These are phyloP conservation scores for Drosophila putrida DNA, from an alignment of 2,888 invertebrate species.

Conservation along the genomic window DNA sequence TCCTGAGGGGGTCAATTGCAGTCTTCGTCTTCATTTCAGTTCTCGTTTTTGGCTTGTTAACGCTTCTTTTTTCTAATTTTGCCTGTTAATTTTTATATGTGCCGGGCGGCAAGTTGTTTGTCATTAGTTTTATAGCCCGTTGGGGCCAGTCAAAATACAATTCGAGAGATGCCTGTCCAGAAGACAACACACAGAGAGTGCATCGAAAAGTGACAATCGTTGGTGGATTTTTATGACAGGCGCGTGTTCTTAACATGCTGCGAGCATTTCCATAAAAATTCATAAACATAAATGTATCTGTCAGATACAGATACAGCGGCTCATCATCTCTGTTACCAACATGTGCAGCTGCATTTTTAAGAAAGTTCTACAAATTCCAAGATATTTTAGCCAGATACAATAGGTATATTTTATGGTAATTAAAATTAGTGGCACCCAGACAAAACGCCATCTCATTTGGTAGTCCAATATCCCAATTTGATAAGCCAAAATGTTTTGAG, in stretches of 20 bases:
- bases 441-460: conserved; percentile 62
- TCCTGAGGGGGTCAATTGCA: conserved; percentile 71
- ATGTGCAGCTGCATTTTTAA: conserved; percentile 57
- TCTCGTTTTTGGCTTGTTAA: conserved; percentile 52
- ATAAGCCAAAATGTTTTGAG: conserved; percentile 64
- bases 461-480: conserved; percentile 63
- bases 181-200: conserved; percentile 27
- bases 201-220: conserved; percentile 60
- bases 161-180: conserved; percentile 45
- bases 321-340: conserved; percentile 36
- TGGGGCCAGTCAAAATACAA: conserved; percentile 59
- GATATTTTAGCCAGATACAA: conserved; percentile 29
- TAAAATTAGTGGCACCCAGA: conserved; percentile 64
- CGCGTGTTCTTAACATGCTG: conserved; percentile 59
- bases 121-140: conserved; percentile 71
- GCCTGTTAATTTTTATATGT: conserved; percentile 61
- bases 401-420: conserved; percentile 63
- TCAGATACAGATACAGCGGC: conserved; percentile 38
- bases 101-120: conserved; percentile 48
- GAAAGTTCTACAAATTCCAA: conserved; percentile 61
- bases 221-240: conserved; percentile 60
- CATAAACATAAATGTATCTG: conserved; percentile 76
- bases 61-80: conserved; percentile 49
- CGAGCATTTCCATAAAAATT: conserved; percentile 64
- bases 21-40: conserved; percentile 5